A percentile compares a stretch with the other conserved stretches of the same genome.
Conservation (phyloP, 2,113 vertebrate species). For the zebrafish (Danio rerio) region DNA sequence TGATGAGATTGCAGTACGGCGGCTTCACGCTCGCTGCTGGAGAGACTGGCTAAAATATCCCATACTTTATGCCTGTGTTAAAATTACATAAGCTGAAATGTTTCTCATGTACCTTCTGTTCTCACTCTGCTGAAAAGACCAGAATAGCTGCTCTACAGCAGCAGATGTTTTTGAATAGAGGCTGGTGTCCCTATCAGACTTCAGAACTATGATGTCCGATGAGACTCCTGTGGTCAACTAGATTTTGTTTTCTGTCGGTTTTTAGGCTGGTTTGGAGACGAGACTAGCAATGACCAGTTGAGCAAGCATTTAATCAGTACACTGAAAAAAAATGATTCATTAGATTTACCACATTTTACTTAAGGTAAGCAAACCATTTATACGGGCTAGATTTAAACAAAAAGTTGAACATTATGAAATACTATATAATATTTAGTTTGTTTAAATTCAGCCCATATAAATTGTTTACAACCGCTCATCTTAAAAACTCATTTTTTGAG, state of each 20-base stretch:
- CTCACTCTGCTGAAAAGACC: neutral
- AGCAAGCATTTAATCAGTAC: too few relatives aligned
- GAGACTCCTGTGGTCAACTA: neutral
- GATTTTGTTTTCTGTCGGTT: neutral
- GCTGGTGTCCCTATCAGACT: neutral
- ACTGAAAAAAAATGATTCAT: too few relatives aligned
- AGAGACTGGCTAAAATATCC: slow-evolving; percentile 8
- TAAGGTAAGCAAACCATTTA: too few relatives aligned
- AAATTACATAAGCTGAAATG: slow-evolving; percentile 46
- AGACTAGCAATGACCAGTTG: neutral
- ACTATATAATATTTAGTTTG: too few relatives aligned
- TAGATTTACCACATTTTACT: too few relatives aligned
- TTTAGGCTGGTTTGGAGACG: neutral
- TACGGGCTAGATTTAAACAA: too few relatives aligned
- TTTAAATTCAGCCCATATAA: too few relatives aligned
- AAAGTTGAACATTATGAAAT: too few relatives aligned
- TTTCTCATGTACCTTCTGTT: slow-evolving; percentile 18
- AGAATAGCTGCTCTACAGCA: neutral
- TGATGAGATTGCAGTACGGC: slow-evolving; percentile 34
- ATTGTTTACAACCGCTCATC: too few relatives aligned
- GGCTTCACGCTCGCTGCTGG: slow-evolving; percentile 10
- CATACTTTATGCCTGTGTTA: slow-evolving; percentile 35
- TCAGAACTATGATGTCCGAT: neutral
- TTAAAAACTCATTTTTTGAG: too few relatives aligned
- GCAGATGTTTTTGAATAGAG: too few relatives aligned